A percentile compares a stretch with the other conserved stretches of the same genome.
phyloP scores from a whole-genome alignment of 2,113 vertebrate genomes.

The Phylloscopus whistleri region DNA sequence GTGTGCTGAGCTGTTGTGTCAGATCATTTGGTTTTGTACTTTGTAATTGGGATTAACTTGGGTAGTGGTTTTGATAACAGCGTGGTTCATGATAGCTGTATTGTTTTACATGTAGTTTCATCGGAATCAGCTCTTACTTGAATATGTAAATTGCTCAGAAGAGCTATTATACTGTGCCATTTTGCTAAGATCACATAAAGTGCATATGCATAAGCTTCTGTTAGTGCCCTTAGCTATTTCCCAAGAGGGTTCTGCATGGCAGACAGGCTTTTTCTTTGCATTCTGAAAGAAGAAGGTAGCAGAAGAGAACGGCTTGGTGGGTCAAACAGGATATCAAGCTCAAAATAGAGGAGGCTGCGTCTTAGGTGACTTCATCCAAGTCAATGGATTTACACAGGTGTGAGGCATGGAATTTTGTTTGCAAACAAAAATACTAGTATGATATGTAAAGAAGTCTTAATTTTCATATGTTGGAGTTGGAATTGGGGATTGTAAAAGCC shows the following conservation, averaged over 20 bases:
- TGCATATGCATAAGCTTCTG: rapidly evolving
- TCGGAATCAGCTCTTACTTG: not conserved
- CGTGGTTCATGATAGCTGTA: not conserved
- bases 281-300: not conserved
- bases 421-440: not conserved
- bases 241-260: not conserved
- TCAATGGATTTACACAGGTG: not conserved
- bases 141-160: not conserved
- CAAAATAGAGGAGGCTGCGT: not conserved
- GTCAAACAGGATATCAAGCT: not conserved
- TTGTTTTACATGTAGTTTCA: not conserved
- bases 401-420: not conserved
- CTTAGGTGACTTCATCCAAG: not conserved
- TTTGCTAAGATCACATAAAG: not conserved
- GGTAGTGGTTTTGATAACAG: not conserved
- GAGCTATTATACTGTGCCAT: not conserved
- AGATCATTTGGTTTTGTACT: not conserved
- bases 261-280: not conserved
- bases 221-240: not conserved
- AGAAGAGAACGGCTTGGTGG: not conserved
- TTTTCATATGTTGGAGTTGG: not conserved
- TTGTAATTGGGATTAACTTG: not conserved
- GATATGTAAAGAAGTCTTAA: not conserved
- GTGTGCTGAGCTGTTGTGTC: not conserved
- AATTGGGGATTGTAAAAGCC: not conserved